Conservation (phyloP, 2,888 invertebrate genomes). For the Caenorhabditis sulstoni region DNA sequence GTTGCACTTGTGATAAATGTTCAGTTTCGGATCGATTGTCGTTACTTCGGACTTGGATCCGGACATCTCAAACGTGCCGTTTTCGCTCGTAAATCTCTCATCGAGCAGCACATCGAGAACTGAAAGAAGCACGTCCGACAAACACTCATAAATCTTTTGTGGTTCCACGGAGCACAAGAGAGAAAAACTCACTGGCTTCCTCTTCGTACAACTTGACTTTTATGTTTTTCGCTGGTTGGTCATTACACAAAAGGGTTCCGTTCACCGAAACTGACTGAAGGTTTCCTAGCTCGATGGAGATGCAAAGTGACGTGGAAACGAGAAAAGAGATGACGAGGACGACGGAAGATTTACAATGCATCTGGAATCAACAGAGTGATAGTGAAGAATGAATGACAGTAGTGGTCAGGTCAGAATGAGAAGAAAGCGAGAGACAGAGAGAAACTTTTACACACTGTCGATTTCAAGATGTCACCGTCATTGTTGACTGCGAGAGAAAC, state of each 20-base stretch:
- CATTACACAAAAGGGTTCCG: conserved; percentile 74
- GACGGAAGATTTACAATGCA: neutral
- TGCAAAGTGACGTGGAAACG: conserved; percentile 20
- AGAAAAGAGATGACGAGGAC: conserved; percentile 13
- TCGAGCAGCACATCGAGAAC: conserved; percentile 76
- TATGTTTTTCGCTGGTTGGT: conserved; percentile 72
- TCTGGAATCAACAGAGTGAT: conserved; percentile 22
- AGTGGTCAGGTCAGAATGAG: conserved; percentile 32
- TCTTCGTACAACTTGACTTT: conserved; percentile 79
- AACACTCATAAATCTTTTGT: conserved; percentile 49
- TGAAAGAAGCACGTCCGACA: conserved; percentile 29
- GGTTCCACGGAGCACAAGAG: conserved; percentile 8
- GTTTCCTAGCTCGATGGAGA: conserved; percentile 67
- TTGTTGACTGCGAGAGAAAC: conserved; percentile 4
- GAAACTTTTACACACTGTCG: neutral
- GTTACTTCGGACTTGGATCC: conserved; percentile 67
- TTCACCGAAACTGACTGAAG: conserved; percentile 73
- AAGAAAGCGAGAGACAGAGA: conserved; percentile 17
- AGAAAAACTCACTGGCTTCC: conserved; percentile 68
- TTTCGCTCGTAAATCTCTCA: conserved; percentile 69
- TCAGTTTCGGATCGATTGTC: conserved; percentile 67
- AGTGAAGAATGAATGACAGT: neutral
- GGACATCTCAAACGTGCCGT: conserved; percentile 73
- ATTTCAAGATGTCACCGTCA: neutral
- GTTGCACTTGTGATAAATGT: conserved; percentile 69